These are phyloP conservation scores for Cryptoblepharus egeriae DNA, from an alignment of 2,797 vertebrate species.

Conservation along the genomic window DNA sequence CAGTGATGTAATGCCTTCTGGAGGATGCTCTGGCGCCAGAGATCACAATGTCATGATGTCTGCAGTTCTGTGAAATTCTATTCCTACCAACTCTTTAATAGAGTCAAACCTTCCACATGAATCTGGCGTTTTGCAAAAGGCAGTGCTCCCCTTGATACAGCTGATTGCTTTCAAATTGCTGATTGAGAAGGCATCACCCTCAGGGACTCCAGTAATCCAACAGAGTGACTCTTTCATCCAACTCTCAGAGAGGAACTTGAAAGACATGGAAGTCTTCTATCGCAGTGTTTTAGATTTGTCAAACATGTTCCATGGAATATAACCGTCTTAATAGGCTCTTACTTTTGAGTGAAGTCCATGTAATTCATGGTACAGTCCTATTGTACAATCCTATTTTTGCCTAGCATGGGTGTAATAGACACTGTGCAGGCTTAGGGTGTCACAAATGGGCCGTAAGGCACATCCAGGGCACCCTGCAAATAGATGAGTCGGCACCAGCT, in stretches of 20 bases:
- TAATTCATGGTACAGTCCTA: too few species aligned
- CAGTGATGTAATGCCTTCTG: conserved; percentile 60
- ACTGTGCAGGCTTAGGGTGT: too few species aligned
- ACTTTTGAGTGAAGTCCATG: too few species aligned
- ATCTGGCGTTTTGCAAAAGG: conserved; percentile 38
- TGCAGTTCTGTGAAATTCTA: conserved; percentile 56
- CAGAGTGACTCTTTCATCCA: background rate
- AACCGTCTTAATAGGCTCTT: too few species aligned
- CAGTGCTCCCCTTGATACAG: background rate
- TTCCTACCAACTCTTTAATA: conserved; percentile 44
- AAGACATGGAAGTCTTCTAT: too few species aligned
- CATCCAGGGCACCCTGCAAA: too few species aligned
- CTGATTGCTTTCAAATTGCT: conserved; percentile 5
- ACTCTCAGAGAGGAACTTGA: background rate
- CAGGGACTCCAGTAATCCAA: background rate
- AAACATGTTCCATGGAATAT: too few species aligned
- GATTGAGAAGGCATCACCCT: conserved; percentile 36
- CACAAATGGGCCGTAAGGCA: too few species aligned
- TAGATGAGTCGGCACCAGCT: too few species aligned
- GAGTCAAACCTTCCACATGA: conserved; percentile 50
- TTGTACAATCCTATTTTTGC: too few species aligned
- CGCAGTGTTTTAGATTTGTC: too few species aligned
- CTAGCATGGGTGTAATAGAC: too few species aligned
- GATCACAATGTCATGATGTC: conserved; percentile 63
- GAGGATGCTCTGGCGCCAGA: conserved; percentile 52